Evolutionary conservation across 2,797 vertebrate species (phyloP), one percentile per base, ranked within the genome.

Genomic region (Euphonia xanthogaster): DNA sequence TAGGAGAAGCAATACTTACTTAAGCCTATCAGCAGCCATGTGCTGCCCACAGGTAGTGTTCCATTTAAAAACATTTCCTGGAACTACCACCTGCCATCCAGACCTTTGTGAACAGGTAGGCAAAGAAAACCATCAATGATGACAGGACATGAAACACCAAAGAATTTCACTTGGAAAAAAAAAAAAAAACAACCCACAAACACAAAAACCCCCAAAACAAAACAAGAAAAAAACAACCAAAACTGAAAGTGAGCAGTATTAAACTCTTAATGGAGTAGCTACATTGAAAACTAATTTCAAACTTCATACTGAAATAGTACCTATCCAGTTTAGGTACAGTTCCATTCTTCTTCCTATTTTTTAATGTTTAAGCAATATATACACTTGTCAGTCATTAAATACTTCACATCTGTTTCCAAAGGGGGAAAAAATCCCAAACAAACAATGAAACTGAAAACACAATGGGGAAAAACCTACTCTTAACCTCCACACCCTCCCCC

Each of bases 51-150:
- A 97, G 95, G 90, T 97, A 96, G 94, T 7, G 86, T 97, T 97
- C 97, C 93, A 97, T 93, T 83, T 73, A 42, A 86, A 94, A 92
- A 37, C 30, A 68, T 90, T 45, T 83, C 57, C 75, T 90, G 95
- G 87, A 97, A 97, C 91, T 79, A 95, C 90, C 72, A 95, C 91
- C 90, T 96, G 95, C 78, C 95, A 93, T 94, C 94, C 93, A 96
- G 84, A 97, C 98, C 98, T 98, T 97, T 98, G 97, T 98, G 98
- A 98, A 98, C 97, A 93, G 96, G 98, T 16, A 98, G 98, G 98
- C 98, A 98, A 98, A 98, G 98, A 98, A 99, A 99, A 98, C 96
- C 98, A 98, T 98, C 98, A 95, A 97, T 97, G 97, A 98, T 97
- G 97, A 98, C 97, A 97, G 98, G 97, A 96, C 97, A 97, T 97